These are phyloP conservation scores for Morone saxatilis DNA, from an alignment of 2,113 vertebrate species.

Conservation along the genomic window DNA sequence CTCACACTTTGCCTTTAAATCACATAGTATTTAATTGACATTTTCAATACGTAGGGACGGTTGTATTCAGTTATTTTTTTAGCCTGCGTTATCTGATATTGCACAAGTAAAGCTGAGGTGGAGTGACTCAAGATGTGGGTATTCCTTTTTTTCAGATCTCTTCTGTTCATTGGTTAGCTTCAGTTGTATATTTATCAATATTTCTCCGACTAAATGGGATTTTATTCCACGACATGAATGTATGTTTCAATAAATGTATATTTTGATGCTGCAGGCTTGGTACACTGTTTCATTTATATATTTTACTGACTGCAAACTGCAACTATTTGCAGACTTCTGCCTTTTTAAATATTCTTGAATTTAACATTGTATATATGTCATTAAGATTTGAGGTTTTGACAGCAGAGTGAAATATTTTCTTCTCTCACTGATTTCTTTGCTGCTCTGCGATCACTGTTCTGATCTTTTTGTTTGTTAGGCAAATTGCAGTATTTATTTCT, in stretches of 20 bases:
- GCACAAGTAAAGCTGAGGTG: background rate
- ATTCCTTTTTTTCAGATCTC: background rate
- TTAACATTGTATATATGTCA: too few species aligned
- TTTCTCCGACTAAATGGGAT: conserved; percentile 34
- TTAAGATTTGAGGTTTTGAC: background rate
- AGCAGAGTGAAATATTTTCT: background rate
- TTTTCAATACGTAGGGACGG: background rate
- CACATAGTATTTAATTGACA: background rate
- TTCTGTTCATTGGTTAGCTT: background rate
- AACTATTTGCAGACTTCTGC: background rate
- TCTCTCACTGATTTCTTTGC: too few species aligned
- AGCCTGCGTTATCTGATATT: background rate
- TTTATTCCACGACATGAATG: conserved; percentile 44
- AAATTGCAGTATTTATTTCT: too few species aligned
- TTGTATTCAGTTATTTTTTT: background rate
- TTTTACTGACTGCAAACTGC: background rate
- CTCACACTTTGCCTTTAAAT: background rate
- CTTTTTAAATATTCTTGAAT: too few species aligned
- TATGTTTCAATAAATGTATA: conserved; percentile 59
- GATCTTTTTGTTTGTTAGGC: too few species aligned
- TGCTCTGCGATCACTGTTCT: too few species aligned
- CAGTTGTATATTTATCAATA: conserved; percentile 21
- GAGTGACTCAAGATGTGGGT: background rate
- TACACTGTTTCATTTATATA: background rate
- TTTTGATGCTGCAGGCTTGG: conserved; percentile 25